Evolutionary conservation across 2,113 vertebrate species (phyloP).

Genomic region (Dasypus novemcinctus): DNA sequence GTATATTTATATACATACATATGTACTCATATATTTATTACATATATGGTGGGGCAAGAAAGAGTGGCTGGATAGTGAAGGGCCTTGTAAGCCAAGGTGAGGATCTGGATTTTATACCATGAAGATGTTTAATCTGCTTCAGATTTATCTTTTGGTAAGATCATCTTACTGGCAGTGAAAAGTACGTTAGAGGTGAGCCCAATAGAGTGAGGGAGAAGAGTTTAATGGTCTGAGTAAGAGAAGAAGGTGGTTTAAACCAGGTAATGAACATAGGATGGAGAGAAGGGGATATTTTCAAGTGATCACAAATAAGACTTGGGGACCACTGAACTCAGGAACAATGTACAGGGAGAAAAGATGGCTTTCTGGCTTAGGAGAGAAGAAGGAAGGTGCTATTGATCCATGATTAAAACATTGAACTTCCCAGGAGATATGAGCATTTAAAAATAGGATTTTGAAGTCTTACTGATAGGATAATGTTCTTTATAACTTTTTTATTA

Average conservation of each 20-base stretch:
- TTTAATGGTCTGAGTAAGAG: background rate
- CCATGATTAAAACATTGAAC: background rate
- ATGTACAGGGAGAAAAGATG: background rate
- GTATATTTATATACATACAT: background rate
- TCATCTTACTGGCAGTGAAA: background rate
- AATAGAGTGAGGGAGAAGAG: background rate
- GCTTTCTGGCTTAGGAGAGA: background rate
- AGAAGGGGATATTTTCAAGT: background rate
- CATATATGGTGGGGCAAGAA: background rate
- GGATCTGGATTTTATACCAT: background rate
- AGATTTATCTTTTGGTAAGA: background rate
- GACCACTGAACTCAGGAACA: background rate
- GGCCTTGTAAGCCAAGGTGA: background rate
- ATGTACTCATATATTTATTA: background rate
- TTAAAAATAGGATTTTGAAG: background rate
- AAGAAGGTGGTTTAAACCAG: background rate
- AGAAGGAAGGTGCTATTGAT: background rate
- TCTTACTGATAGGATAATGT: too few species aligned
- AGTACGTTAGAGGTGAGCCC: background rate
- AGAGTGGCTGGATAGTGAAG: background rate
- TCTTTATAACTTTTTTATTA: too few species aligned
- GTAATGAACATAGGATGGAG: background rate
- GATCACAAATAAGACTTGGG: background rate
- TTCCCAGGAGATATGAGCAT: background rate
- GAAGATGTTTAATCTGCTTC: background rate